These are phyloP conservation scores for Polietes domitor DNA, from an alignment of 2,888 invertebrate genomes.

Conservation along the genomic window DNA sequence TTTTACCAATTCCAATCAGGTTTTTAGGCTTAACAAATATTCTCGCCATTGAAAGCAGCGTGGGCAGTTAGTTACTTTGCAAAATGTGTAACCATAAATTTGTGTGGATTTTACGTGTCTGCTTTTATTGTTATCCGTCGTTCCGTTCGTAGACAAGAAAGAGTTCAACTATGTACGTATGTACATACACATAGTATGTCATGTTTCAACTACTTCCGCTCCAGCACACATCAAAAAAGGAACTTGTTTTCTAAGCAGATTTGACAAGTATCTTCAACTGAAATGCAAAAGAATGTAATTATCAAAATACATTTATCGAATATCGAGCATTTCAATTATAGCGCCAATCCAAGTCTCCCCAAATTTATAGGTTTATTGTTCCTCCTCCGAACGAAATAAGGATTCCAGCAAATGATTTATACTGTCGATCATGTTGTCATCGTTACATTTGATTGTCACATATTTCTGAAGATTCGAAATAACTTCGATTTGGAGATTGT, in stretches of 20 bases:
- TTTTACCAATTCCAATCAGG: conserved; percentile 32
- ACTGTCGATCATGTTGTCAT: too few species aligned
- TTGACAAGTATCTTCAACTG: too few species aligned
- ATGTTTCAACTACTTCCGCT: conserved; percentile 37
- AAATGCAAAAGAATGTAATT: too few species aligned
- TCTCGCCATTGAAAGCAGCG: conserved; percentile 5
- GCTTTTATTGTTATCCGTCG: neutral
- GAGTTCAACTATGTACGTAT: neutral
- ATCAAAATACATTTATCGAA: too few species aligned
- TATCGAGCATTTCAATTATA: too few species aligned
- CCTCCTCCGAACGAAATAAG: too few species aligned
- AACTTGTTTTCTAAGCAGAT: neutral
- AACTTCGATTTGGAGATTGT: too few species aligned
- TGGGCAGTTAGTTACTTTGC: conserved; percentile 20
- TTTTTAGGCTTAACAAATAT: conserved; percentile 23
- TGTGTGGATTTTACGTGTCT: conserved; percentile 4
- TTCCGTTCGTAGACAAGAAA: neutral
- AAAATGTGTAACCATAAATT: conserved; percentile 19
- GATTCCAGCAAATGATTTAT: too few species aligned
- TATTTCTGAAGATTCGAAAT: too few species aligned
- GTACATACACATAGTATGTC: neutral
- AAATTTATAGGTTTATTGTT: too few species aligned
- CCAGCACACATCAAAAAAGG: neutral
- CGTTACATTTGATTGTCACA: too few species aligned
- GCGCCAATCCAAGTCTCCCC: too few species aligned